Conservation (phyloP, 1,140 invertebrate species). For the Hyposmocoma kahamanoa region DNA sequence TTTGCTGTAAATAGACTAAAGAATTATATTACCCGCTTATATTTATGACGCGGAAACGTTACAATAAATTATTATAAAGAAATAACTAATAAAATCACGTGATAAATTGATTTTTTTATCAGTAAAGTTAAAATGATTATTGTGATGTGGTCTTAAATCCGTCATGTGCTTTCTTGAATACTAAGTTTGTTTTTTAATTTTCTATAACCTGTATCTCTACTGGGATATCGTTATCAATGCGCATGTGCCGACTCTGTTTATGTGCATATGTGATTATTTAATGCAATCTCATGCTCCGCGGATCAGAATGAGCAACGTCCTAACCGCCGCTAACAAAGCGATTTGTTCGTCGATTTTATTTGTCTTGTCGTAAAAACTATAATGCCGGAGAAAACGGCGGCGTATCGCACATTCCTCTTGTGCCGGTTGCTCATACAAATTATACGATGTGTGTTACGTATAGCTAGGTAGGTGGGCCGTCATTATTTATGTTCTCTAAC, state of each 20-base stretch:
- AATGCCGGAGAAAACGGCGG: constrained; percentile 43
- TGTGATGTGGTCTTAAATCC: too few relatives aligned
- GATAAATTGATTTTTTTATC: too few relatives aligned
- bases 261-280: constrained; percentile 65
- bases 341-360: constrained; percentile 48
- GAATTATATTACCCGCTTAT: too few relatives aligned
- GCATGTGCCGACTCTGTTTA: constrained; percentile 47
- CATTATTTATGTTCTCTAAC: constrained; percentile 74
- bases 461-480: constrained; percentile 69
- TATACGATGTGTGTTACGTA: constrained; percentile 64
- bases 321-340: constrained; percentile 33
- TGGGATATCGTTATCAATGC: not conserved
- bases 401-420: constrained; percentile 58
- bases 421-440: constrained; percentile 62
- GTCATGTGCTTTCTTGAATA: too few relatives aligned
- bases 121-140: too few relatives aligned
- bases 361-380: constrained; percentile 40
- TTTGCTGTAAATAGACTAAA: too few relatives aligned
- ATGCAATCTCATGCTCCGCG: constrained; percentile 51
- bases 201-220: too few relatives aligned
- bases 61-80: too few relatives aligned
- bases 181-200: too few relatives aligned
- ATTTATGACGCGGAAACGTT: too few relatives aligned
- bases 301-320: constrained; percentile 32
- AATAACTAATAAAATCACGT: too few relatives aligned